phyloP scores from a whole-genome alignment of 1,140 invertebrate genomes.

The Camponotus vicinus region DNA sequence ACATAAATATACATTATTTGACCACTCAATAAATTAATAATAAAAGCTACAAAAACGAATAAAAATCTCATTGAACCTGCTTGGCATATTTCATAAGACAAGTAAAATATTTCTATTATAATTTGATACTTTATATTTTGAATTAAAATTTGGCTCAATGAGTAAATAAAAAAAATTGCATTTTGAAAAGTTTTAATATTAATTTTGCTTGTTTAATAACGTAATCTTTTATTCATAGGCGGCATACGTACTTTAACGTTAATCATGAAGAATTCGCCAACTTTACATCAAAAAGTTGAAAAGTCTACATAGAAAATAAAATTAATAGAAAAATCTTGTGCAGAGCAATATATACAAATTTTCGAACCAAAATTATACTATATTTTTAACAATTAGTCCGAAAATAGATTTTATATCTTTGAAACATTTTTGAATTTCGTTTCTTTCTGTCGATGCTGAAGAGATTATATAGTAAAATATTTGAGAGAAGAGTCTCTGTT shows the following conservation, averaged over 20 bases:
- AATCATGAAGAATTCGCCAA: slow-evolving; percentile 56
- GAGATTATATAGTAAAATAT: slow-evolving; percentile 8
- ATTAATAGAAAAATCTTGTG: slow-evolving; percentile 20
- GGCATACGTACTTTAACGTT: neutral
- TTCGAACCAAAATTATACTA: slow-evolving; percentile 8
- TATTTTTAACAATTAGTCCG: neutral
- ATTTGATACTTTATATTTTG: neutral
- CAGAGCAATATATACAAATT: slow-evolving; percentile 17
- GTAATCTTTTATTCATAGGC: slow-evolving; percentile 12
- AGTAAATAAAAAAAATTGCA: slow-evolving; percentile 1
- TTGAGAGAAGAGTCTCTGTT: slow-evolving; percentile 4
- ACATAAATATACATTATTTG: neutral
- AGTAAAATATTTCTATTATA: neutral
- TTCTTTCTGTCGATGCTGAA: neutral
- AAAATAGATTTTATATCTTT: neutral
- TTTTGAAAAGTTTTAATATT: neutral
- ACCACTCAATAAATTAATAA: neutral
- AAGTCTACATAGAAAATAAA: slow-evolving; percentile 65
- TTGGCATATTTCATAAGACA: neutral
- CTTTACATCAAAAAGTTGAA: slow-evolving; percentile 35
- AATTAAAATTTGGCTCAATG: neutral
- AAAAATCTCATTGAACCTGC: slow-evolving; percentile 19
- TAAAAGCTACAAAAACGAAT: neutral
- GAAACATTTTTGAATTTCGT: neutral
- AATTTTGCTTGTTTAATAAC: neutral